Evolutionary conservation across 2,113 vertebrate genomes (phyloP), one percentile per base, ranked within the genome.

Genomic region (Rissa tridactyla): DNA sequence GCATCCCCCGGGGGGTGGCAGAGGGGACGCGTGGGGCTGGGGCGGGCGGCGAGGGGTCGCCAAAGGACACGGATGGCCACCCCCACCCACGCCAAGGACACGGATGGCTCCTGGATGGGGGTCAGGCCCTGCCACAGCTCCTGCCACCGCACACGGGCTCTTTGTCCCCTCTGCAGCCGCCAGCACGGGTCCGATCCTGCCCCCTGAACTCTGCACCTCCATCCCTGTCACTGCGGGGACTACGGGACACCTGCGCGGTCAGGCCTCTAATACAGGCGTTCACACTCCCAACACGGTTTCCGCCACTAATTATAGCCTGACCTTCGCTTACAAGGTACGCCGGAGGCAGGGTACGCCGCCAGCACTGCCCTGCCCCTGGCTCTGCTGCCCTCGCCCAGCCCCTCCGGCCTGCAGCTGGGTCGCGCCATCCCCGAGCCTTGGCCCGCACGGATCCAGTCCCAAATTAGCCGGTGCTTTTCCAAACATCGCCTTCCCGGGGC

Each of bases 391-490:
- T 18, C 5, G 32, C 65, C 25, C 71, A 26, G 71, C 55, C 57
- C 75, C 84, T 54, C 11, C 2, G 1, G 46, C 60, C 82, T 32
- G 61, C 68, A 54, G 42, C 71, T 32, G 54, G 54, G 27, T 17
- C 6, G 2, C 1, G 3, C n/a, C 19, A 34, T 64, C 70, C 23
- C n/a, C 0, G 1, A 70, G 72, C 54, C 58, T 25, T 3, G 11
- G 17, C 51, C 29, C 0, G 1, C 76, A 21, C 0, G 2, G 73
- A 90, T 65, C 51, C 73, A 30, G 64, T n/a, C 78, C 49, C 11
- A 13, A 11, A 29, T 75, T 14, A 54, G 55, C 44, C 0, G 7
- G 34, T 25, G 73, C 90, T 93, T 72, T 92, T 30, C 65, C 86
- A 86, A 38, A 42, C 83, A 8, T 14, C 11, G 4, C 49, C 32